These are phyloP conservation scores for Thecocarcelia acutangulata DNA, from an alignment of 2,888 invertebrate genomes.

Conservation along the genomic window DNA sequence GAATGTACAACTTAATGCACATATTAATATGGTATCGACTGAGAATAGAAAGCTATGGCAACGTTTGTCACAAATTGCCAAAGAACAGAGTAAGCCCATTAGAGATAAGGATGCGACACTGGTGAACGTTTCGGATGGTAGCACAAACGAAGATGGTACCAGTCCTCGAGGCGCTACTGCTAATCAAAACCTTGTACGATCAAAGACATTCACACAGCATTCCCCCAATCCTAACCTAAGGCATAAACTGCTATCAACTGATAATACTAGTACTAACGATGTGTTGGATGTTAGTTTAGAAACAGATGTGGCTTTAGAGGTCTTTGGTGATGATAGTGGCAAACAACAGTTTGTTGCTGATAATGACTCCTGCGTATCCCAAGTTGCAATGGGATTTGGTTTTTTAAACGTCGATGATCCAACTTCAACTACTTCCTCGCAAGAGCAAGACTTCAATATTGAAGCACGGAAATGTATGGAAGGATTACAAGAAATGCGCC, in stretches of 20 bases:
- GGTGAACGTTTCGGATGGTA: background rate
- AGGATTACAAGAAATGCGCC: constrained; percentile 85
- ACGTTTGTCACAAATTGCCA: constrained; percentile 85
- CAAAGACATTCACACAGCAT: constrained; percentile 87
- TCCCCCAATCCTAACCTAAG: constrained; percentile 84
- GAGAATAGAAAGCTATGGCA: constrained; percentile 92
- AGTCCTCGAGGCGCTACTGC: constrained; percentile 60
- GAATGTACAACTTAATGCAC: constrained; percentile 89
- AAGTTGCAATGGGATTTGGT: constrained; percentile 76
- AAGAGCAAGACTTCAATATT: constrained; percentile 85
- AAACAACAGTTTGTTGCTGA: constrained; percentile 57
- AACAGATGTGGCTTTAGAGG: constrained; percentile 86
- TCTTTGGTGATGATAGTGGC: constrained; percentile 67
- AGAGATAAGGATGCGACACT: constrained; percentile 62
- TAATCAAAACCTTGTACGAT: constrained; percentile 82
- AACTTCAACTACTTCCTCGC: constrained; percentile 46
- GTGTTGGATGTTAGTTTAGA: constrained; percentile 87
- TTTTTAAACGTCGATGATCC: constrained; percentile 76
- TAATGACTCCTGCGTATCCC: constrained; percentile 62
- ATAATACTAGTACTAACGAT: constrained; percentile 81
- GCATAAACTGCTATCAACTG: constrained; percentile 81
- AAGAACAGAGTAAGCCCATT: constrained; percentile 81
- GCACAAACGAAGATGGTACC: constrained; percentile 48
- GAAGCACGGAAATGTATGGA: constrained; percentile 86
- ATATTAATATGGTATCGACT: constrained; percentile 90